Base-by-base conservation (phyloP, 2,113 vertebrate species). In the Chlorodrepanis virens region DNA sequence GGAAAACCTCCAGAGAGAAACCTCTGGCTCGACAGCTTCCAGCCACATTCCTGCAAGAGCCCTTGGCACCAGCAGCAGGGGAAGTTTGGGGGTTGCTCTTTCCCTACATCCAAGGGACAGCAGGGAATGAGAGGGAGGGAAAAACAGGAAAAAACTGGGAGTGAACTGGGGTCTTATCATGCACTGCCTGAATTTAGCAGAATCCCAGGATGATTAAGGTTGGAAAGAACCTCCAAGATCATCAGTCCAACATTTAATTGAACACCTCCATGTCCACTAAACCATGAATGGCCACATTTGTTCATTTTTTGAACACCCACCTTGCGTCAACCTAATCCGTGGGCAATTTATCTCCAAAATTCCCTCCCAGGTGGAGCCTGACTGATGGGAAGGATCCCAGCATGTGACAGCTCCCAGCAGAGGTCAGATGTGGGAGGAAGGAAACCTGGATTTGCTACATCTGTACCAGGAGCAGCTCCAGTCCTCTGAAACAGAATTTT, bases 1-100 rank as follows among this genome's bases (percentile, higher is more conserved):
- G 92, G 65, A 96, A 95, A 59, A 15, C 21, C 87, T 96, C 87
- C 89, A n/a, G 94, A 56, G 61, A 60, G 40, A 65, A 88, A 50
- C 12, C 44, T 54, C 64, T 91, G 92, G 93, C 90, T 96, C 10
- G 0, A 21, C 12, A 10, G 53, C 28, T 76, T 42, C 53, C 67
- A 81, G 37, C 42, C 56, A 57, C 12, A 33, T 75, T 92, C 79
- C 61, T 71, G 56, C 42, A 12, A 57, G 54, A 67, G 45, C 77
- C 54, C 16, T 49, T 69, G 64, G 71, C 59, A 75, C 33, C 24
- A n/a, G 10, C 35, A 60, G 12, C 2, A 44, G 35, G 83, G 64
- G 60, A 65, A 39, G 24, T 57, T 57, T 33, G 2, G 4, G 71
- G 54, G 24, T 53, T 71, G 25, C 3, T 78, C 42, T 81, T 87